Conservation (phyloP, 2,113 vertebrate genomes). For the Vombatus ursinus region DNA sequence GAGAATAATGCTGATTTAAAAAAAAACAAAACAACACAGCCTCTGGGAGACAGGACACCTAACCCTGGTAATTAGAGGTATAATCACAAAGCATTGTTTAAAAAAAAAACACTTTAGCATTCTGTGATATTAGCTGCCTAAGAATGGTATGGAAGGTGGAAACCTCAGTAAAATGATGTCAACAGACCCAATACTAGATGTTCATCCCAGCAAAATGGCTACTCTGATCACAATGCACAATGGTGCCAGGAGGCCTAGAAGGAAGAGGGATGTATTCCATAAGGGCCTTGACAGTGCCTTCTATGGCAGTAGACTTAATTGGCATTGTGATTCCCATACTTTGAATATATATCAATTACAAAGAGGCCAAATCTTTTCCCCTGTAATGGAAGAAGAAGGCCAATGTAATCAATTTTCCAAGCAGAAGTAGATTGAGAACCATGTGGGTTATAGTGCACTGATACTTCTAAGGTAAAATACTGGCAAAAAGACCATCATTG, state of each 20-base stretch:
- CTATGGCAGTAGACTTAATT: background rate
- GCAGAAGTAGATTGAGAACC: background rate
- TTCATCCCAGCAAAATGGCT: background rate
- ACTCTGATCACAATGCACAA: background rate
- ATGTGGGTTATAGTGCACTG: background rate
- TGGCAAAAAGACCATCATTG: background rate
- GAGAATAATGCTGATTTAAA: background rate
- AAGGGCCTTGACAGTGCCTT: background rate
- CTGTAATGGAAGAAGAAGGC: background rate
- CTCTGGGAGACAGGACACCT: background rate
- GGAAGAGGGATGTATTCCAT: background rate
- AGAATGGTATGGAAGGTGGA: background rate
- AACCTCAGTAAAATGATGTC: background rate
- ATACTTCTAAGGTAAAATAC: background rate
- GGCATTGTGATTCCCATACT: background rate
- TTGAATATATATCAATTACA: background rate
- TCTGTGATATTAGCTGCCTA: background rate
- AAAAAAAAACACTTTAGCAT: background rate
- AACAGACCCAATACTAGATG: background rate
- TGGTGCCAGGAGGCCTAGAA: rapidly evolving
- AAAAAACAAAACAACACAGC: background rate
- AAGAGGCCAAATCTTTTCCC: background rate
- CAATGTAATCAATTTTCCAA: background rate
- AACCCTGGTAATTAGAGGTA: background rate
- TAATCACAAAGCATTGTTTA: background rate